Evolutionary conservation across 1,140 invertebrate species (phyloP), one percentile per base, ranked within the genome.

Genomic region (Pogonognathellus flavescens): DNA sequence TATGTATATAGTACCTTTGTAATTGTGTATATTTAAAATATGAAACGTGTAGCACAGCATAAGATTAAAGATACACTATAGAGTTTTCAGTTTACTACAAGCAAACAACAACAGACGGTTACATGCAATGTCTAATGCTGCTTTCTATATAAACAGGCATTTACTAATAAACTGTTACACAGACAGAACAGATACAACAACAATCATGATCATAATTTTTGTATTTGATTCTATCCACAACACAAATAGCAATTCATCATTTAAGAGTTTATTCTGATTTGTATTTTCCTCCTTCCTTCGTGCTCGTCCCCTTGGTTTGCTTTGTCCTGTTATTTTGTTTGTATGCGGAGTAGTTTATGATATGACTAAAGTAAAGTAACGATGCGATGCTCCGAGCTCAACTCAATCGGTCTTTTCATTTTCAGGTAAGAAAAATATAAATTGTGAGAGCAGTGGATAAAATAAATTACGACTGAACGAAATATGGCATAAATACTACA

Each of bases 181-280:
- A 55, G 1, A 14, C 53, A 55, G 16, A 16, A 11, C 1, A 55
- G 53, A 55, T 16, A 55, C 3, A 55, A 55, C 13, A 53, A 13
- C 11, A 55, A 66, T 20, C 22, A 66, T 14, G 62, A 66, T 66
- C 20, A 13, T 66, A 66, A 66, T 66, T 66, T 66, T 66, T 76
- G 70, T 41, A 31, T 50, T 76, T 76, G 70, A 76, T 31, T 50
- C 16, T 50, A 76, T 49, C 11, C 25, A 76, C 31, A 76, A 50
- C 70, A 76, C 70, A 76, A 76, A 76, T 76, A 76, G 70, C 70
- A 76, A 76, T 76, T 76, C 70, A 76, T 76, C 70, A 76, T 76
- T 76, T 76, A 50, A 49, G 70, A 57, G 2, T 76, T 9, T 76
- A 76, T 76, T 76, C 70, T 76, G 70, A 76, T 76, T 76, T 76